phyloP scores from a whole-genome alignment of 2,113 vertebrate species.

The Protobothrops mucrosquamatus region DNA sequence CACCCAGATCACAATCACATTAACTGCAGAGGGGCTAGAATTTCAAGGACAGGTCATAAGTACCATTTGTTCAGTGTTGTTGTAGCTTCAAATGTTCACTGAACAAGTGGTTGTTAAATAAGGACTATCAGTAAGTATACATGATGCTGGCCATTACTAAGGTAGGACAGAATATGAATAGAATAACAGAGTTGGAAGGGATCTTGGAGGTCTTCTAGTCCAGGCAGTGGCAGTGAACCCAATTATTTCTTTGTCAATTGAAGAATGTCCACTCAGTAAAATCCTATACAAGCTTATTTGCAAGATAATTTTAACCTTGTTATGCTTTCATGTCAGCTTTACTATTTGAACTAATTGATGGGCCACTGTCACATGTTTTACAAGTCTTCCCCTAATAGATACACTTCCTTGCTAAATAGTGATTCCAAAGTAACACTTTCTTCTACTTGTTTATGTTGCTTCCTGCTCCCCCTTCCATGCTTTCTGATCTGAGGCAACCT shows the following conservation, averaged over 20 bases:
- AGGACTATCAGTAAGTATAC: not conserved
- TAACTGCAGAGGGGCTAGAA: not conserved
- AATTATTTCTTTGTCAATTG: not conserved
- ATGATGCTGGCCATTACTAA: not conserved
- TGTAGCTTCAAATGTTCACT: not conserved
- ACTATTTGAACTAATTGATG: not conserved
- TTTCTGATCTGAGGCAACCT: no score
- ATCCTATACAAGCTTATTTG: not conserved
- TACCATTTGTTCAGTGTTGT: not conserved
- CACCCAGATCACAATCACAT: not conserved
- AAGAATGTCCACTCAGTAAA: not conserved
- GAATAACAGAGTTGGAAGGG: not conserved
- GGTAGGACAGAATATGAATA: not conserved
- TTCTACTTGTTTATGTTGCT: not conserved
- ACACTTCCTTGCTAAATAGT: not conserved
- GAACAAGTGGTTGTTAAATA: not conserved
- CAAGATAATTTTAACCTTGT: not conserved
- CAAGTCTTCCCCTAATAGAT: not conserved
- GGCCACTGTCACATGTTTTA: not conserved
- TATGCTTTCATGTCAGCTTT: not conserved
- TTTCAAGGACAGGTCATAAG: not conserved
- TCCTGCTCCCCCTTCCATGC: no score
- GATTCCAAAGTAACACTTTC: not conserved
- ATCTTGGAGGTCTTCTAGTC: not conserved
- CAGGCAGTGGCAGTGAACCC: not conserved